These are phyloP conservation scores for Eptesicus fuscus DNA, from an alignment of 2,113 vertebrate species.

Conservation along the genomic window DNA sequence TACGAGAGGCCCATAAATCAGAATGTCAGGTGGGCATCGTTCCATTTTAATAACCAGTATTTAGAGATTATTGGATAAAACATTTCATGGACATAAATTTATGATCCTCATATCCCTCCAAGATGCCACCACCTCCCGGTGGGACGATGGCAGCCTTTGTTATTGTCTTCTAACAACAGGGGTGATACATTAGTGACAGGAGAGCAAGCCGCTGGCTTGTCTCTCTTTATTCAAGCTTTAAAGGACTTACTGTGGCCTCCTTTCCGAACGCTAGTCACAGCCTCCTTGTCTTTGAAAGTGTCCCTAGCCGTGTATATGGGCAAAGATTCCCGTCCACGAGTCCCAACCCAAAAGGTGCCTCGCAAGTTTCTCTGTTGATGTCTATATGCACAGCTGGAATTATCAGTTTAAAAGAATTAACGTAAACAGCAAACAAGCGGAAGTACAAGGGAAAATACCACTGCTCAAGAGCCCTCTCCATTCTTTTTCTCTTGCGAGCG, in stretches of 20 bases:
- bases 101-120: not conserved
- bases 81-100: slow-evolving; percentile 31
- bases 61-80: slow-evolving; percentile 58
- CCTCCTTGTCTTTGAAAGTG: not conserved
- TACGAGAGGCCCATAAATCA: slow-evolving; percentile 60
- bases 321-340: not conserved
- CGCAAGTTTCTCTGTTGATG: not conserved
- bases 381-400: not conserved
- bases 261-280: not conserved
- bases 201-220: not conserved
- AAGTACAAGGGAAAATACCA: not conserved
- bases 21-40: slow-evolving; percentile 32
- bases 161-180: slow-evolving; percentile 17
- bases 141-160: not conserved
- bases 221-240: not conserved
- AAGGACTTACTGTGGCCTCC: not conserved
- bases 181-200: not conserved
- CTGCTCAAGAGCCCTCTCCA: not conserved
- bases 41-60: slow-evolving; percentile 59
- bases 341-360: not conserved
- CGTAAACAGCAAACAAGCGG: not conserved
- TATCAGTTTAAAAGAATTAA: not conserved
- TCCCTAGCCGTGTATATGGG: not conserved
- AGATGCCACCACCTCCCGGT: not conserved
- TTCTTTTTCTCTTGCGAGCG: not conserved